phyloP scores from a whole-genome alignment of 2,888 invertebrate genomes.

The Entomobrya proxima region DNA sequence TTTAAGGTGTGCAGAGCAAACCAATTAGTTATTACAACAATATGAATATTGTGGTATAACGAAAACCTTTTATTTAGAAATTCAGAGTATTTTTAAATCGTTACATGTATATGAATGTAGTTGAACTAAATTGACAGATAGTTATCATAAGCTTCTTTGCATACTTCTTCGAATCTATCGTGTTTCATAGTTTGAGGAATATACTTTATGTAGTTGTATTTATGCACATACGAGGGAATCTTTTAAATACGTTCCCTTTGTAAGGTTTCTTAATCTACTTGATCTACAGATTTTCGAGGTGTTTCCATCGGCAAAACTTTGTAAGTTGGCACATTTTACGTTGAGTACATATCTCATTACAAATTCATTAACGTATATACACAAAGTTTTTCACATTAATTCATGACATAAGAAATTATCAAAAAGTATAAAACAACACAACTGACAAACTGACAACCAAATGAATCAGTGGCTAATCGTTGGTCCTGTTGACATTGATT shows the following conservation, averaged over 20 bases:
- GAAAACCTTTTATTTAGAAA: conserved; percentile 23
- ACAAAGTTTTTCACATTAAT: no score
- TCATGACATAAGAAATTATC: background rate
- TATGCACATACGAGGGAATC: background rate
- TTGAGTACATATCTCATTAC: background rate
- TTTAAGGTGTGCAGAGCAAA: no score
- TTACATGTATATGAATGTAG: background rate
- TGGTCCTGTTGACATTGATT: background rate
- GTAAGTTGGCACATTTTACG: conserved; percentile 25
- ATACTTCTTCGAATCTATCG: background rate
- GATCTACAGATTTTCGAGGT: background rate
- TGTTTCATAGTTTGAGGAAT: no score
- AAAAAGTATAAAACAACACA: conserved; percentile 21
- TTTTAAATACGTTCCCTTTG: background rate
- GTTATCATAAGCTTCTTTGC: background rate
- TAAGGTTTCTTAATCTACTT: background rate
- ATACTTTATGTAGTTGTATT: background rate
- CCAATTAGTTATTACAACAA: no score
- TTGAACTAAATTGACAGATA: conserved; percentile 4
- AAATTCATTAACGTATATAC: background rate
- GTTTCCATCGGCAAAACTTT: background rate
- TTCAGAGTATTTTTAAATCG: conserved; percentile 30
- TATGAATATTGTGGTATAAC: conserved; percentile 30
- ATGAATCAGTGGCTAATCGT: background rate
- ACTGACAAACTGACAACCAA: background rate